Percentiles rank a stretch among this genome's conserved stretches.
phyloP scores from a whole-genome alignment of 2,113 vertebrate genomes.

The Pica pica region DNA sequence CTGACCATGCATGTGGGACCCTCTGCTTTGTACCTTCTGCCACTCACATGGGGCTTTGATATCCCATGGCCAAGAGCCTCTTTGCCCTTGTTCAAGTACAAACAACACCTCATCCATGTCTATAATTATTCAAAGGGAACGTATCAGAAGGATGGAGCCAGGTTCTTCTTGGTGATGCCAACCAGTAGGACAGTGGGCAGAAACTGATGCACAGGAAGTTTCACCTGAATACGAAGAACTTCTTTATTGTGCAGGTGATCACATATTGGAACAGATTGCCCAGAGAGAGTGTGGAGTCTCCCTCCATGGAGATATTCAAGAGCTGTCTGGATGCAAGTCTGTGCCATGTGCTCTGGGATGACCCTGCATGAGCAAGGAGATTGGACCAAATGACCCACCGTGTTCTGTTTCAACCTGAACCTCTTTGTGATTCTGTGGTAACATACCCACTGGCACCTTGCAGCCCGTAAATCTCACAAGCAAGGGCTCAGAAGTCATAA shows the following conservation, averaged over 20 bases:
- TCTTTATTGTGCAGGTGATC: background rate
- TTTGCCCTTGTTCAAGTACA: background rate
- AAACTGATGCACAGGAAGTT: background rate
- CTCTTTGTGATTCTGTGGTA: background rate
- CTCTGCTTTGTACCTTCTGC: background rate
- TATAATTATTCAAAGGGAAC: background rate
- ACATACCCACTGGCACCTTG: background rate
- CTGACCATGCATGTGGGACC: background rate
- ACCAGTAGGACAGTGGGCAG: too few relatives aligned
- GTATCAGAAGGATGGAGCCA: background rate
- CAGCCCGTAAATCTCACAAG: background rate
- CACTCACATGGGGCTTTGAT: fast-evolving
- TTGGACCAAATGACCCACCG: background rate
- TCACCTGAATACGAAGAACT: background rate
- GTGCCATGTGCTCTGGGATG: background rate
- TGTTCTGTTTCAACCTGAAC: background rate
- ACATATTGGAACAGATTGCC: too few relatives aligned
- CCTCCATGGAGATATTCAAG: background rate
- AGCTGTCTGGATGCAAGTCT: too few relatives aligned
- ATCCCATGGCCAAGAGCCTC: background rate
- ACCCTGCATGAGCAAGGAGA: too few relatives aligned
- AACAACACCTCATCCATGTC: background rate
- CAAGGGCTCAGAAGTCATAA: background rate
- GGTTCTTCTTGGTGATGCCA: background rate
- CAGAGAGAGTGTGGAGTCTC: background rate